Evolutionary conservation across 2,888 invertebrate genomes (phyloP).

Genomic region (Hemithea aestivaria): DNA sequence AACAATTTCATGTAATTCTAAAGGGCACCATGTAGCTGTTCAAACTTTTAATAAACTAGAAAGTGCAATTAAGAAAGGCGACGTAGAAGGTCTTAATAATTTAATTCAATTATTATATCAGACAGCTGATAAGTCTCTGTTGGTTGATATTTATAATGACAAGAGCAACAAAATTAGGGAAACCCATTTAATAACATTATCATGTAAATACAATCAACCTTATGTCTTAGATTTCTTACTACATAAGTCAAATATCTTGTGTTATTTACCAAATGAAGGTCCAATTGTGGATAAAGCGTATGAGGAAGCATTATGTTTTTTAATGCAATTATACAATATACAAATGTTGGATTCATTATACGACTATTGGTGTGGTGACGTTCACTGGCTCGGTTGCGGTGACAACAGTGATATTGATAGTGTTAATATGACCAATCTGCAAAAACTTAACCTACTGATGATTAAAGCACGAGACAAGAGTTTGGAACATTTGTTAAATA

Average conservation of each 20-base stretch:
- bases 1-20: neutral
- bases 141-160: slow-evolving; percentile 1
- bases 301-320: slow-evolving; percentile 10
- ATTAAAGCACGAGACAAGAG: neutral
- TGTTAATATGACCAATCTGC: slow-evolving; percentile 1
- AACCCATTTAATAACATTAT: slow-evolving; percentile 17
- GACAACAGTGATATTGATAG: neutral
- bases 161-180: slow-evolving; percentile 4
- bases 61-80: slow-evolving; percentile 1
- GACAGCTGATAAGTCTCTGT: slow-evolving; percentile 3
- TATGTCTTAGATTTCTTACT: slow-evolving; percentile 4
- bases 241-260: slow-evolving; percentile 14
- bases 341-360: slow-evolving; percentile 21
- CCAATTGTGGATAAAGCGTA: slow-evolving; percentile 3
- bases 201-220: slow-evolving; percentile 10
- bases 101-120: slow-evolving; percentile 1
- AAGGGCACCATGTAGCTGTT: no score
- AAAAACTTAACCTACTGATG: slow-evolving; percentile 1
- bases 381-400: slow-evolving; percentile 11
- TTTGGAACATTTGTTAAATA: neutral
- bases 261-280: slow-evolving; percentile 8
- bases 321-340: slow-evolving; percentile 5
- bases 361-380: slow-evolving; percentile 20
- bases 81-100: neutral
- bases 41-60: neutral